Evolutionary conservation across 1,140 invertebrate genomes (phyloP), one percentile per base, ranked within the genome.

Genomic region (Battus philenor): DNA sequence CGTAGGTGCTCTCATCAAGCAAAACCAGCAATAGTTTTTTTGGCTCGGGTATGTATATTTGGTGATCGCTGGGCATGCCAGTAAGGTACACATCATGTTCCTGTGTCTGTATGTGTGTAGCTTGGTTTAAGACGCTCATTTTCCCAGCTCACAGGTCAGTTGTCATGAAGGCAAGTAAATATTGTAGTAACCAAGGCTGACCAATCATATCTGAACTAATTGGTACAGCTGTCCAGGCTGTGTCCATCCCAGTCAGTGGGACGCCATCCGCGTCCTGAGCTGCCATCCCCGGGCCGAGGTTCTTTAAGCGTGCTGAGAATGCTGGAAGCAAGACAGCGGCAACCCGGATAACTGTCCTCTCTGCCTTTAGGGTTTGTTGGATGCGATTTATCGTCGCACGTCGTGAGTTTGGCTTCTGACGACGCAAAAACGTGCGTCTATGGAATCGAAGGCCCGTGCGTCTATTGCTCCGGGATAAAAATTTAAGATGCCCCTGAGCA

Each of bases 161-260:
- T n/a, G n/a, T n/a, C n/a, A n/a, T n/a, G n/a, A n/a, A n/a, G n/a
- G n/a, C n/a, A n/a, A n/a, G n/a, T n/a, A n/a, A n/a, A n/a, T n/a
- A n/a, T n/a, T n/a, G n/a, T n/a, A n/a, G n/a, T n/a, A n/a, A n/a
- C n/a, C n/a, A n/a, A n/a, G n/a, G 33, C 8, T 20, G 17, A 1
- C 33, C 33, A 4, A 36, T n/a, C 33, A 36, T 36, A 20, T 36
- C 33, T 4, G 33, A 36, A 20, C 33, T 36, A 5, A 36, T 20
- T 4, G 33, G 33, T 1, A 36, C 33, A 8, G 33, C 33, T 36
- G 17, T 36, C 33, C 33, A 36, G 5, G 7, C 13, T 1, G 33
- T 36, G n/a, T 36, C 33, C 33, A 36, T 36, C 2, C 33, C 33
- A 11, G 33, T 18, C 6, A 36, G 13, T 2, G 15, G 4, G n/a